phyloP scores from a whole-genome alignment of 1,140 invertebrate genomes.

The Drosophila chauvacae region DNA sequence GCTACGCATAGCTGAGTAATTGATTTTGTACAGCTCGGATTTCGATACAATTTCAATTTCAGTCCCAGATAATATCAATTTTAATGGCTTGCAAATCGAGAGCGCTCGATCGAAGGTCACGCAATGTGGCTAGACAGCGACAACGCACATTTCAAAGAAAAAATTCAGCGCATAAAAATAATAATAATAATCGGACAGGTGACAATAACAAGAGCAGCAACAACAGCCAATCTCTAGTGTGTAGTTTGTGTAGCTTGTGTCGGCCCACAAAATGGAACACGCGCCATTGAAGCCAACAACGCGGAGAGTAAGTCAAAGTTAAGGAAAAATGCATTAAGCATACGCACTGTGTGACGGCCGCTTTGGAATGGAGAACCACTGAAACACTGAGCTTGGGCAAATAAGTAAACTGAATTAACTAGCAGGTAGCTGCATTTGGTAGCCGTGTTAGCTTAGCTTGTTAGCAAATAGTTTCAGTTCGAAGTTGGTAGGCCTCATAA shows the following conservation, averaged over 20 bases:
- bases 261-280: slow-evolving; percentile 68
- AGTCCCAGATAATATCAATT: slow-evolving; percentile 46
- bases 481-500: slow-evolving; percentile 35
- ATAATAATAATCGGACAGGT: slow-evolving; percentile 77
- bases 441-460: slow-evolving; percentile 64
- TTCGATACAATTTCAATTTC: slow-evolving; percentile 70
- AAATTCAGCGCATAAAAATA: slow-evolving; percentile 24
- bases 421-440: slow-evolving; percentile 56
- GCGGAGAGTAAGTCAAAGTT: slow-evolving; percentile 45
- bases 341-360: slow-evolving; percentile 67
- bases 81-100: slow-evolving; percentile 77
- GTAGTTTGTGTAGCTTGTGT: slow-evolving; percentile 53
- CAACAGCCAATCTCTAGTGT: slow-evolving; percentile 18
- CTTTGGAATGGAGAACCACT: slow-evolving; percentile 40
- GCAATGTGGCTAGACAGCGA: slow-evolving; percentile 49
- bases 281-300: slow-evolving; percentile 55
- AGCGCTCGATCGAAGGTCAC: slow-evolving; percentile 62
- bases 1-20: slow-evolving; percentile 69
- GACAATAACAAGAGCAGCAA: slow-evolving; percentile 74
- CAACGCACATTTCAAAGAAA: slow-evolving; percentile 72
- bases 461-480: slow-evolving; percentile 67
- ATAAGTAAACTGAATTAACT: slow-evolving; percentile 59
- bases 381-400: slow-evolving; percentile 18
- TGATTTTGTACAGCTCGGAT: slow-evolving; percentile 68
- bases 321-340: slow-evolving; percentile 62